Evolutionary conservation across 2,113 vertebrate species (phyloP).

Genomic region (Sclerurus mexicanus): DNA sequence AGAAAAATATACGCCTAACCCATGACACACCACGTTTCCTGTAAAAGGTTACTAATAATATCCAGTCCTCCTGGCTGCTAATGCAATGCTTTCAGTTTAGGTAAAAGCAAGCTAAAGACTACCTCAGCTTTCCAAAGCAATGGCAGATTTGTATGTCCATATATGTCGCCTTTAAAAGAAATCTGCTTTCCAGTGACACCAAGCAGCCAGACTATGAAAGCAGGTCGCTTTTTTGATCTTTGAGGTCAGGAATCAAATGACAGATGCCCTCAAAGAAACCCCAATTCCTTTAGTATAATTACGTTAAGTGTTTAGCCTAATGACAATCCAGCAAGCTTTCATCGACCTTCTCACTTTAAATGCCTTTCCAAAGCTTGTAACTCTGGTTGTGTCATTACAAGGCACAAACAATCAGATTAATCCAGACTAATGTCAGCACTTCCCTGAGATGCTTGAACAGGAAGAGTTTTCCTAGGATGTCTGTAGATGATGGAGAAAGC

Average conservation of each 20-base stretch:
- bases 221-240: neutral
- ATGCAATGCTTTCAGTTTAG: neutral
- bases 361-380: neutral
- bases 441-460: neutral
- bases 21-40: conserved; percentile 9
- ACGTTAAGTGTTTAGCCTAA: neutral
- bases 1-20: conserved; percentile 14
- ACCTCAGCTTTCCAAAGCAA: neutral
- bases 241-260: neutral
- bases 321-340: neutral
- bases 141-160: neutral
- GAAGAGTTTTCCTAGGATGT: neutral
- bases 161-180: neutral
- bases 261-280: neutral
- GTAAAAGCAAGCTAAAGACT: conserved; percentile 12
- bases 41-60: conserved; percentile 50
- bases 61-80: neutral
- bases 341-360: neutral
- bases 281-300: neutral
- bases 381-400: neutral
- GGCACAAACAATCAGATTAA: neutral
- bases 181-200: neutral
- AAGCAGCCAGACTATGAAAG: neutral
- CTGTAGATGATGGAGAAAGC: neutral
- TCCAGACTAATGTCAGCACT: neutral